A percentile compares a stretch with the other conserved stretches of the same genome.
Evolutionary conservation across 2,113 vertebrate species (phyloP).

Genomic region (Pachypanchax playfairii): DNA sequence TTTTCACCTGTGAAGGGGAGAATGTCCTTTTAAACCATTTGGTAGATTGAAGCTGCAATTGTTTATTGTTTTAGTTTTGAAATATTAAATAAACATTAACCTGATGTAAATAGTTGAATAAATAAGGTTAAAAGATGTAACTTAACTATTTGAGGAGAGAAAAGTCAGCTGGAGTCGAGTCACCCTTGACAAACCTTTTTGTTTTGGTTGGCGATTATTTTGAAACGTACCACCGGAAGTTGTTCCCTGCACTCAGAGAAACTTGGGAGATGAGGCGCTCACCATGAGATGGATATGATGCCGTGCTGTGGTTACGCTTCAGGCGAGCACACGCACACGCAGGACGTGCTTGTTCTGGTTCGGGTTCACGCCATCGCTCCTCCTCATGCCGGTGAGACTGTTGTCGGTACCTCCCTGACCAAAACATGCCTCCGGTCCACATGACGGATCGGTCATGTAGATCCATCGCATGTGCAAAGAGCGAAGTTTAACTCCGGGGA

Average conservation of each 20-base stretch:
- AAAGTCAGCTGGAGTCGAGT: too few species aligned
- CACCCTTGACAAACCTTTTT: not conserved
- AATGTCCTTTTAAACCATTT: too few species aligned
- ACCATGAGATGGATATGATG: constrained; percentile 14
- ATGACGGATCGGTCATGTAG: constrained; percentile 24
- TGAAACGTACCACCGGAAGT: constrained; percentile 41
- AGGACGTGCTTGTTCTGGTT: not conserved
- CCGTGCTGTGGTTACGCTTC: constrained; percentile 24
- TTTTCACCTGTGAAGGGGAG: too few species aligned
- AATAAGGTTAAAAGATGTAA: too few species aligned
- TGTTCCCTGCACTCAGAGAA: rapidly evolving
- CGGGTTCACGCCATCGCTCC: not conserved
- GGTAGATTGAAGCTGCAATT: too few species aligned
- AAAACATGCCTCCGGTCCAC: constrained; percentile 4
- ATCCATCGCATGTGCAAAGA: constrained; percentile 14
- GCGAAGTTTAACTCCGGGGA: constrained; percentile 55
- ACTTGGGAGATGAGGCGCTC: constrained; percentile 32
- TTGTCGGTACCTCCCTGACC: constrained; percentile 5
- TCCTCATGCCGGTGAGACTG: not conserved
- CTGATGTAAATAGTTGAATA: too few species aligned
- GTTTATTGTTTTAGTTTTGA: not conserved
- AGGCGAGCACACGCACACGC: constrained; percentile 6
- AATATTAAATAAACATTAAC: not conserved
- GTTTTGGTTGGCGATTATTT: constrained; percentile 20
- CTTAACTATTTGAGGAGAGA: too few species aligned